phyloP scores from a whole-genome alignment of 2,888 invertebrate species.

The Chrysodeixis includens region DNA sequence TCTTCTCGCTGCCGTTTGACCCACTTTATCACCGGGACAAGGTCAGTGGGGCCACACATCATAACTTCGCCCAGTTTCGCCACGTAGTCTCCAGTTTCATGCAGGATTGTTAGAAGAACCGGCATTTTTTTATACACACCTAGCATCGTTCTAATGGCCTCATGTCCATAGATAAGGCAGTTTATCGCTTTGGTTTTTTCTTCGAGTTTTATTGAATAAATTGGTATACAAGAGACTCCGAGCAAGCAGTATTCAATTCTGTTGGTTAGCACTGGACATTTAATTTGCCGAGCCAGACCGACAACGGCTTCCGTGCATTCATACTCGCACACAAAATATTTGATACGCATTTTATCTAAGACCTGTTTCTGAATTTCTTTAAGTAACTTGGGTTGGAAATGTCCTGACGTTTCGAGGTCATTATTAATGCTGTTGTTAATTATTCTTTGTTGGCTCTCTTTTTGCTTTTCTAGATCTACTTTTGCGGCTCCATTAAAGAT shows the following conservation, averaged over 20 bases:
- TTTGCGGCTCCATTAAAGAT: constrained; percentile 49
- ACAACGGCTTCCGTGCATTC: constrained; percentile 55
- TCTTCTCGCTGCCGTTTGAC: constrained; percentile 42
- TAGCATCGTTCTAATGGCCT: constrained; percentile 31
- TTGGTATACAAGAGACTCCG: constrained; percentile 49
- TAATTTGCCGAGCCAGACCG: constrained; percentile 50
- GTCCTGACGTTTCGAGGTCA: neutral
- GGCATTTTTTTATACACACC: constrained; percentile 52
- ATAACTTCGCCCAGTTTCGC: constrained; percentile 17
- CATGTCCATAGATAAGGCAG: constrained; percentile 45
- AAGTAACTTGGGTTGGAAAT: constrained; percentile 47
- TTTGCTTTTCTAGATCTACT: constrained; percentile 10
- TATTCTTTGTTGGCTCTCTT: constrained; percentile 31
- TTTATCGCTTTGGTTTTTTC: constrained; percentile 6
- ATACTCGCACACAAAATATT: constrained; percentile 60
- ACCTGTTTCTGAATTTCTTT: constrained; percentile 54
- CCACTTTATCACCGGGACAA: constrained; percentile 32
- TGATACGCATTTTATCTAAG: constrained; percentile 57
- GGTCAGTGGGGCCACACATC: neutral
- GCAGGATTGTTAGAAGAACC: constrained; percentile 41
- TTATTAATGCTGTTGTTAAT: constrained; percentile 16
- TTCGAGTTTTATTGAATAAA: constrained; percentile 20
- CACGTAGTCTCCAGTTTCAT: constrained; percentile 23
- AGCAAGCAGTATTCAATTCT: constrained; percentile 59
- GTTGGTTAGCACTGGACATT: constrained; percentile 62